Evolutionary conservation across 2,797 vertebrate species (phyloP).

Genomic region (Falco berigora): DNA sequence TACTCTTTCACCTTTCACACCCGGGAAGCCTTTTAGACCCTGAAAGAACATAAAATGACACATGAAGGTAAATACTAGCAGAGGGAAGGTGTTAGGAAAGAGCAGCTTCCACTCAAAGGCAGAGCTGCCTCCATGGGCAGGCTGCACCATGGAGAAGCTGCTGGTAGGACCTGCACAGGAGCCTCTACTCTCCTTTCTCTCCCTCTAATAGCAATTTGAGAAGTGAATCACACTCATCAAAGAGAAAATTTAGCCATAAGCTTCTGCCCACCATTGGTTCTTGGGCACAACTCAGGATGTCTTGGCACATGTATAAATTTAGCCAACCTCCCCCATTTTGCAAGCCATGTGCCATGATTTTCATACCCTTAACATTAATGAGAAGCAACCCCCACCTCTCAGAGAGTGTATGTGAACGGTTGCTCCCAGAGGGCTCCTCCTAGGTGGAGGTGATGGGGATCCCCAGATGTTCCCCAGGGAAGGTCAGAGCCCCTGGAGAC

Average conservation of each 20-base stretch:
- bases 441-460: not conserved
- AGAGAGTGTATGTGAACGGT: not conserved
- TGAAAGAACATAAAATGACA: conserved; percentile 25
- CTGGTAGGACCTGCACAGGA: not conserved
- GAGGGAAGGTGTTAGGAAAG: not conserved
- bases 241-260: not conserved
- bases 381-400: not conserved
- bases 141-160: not conserved
- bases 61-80: accelerated
- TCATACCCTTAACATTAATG: accelerated
- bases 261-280: not conserved
- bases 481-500: not conserved
- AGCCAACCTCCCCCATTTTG: not conserved
- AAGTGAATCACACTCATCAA: not conserved
- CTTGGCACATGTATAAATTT: not conserved
- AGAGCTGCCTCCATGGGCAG: not conserved
- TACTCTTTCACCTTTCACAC: conserved; percentile 83
- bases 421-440: not conserved
- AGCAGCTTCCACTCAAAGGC: not conserved
- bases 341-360: not conserved
- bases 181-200: not conserved
- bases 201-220: not conserved
- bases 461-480: not conserved
- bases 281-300: not conserved
- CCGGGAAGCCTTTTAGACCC: conserved; percentile 80